Conservation (phyloP, 2,113 vertebrate genomes). For the Hipposideros armiger region DNA sequence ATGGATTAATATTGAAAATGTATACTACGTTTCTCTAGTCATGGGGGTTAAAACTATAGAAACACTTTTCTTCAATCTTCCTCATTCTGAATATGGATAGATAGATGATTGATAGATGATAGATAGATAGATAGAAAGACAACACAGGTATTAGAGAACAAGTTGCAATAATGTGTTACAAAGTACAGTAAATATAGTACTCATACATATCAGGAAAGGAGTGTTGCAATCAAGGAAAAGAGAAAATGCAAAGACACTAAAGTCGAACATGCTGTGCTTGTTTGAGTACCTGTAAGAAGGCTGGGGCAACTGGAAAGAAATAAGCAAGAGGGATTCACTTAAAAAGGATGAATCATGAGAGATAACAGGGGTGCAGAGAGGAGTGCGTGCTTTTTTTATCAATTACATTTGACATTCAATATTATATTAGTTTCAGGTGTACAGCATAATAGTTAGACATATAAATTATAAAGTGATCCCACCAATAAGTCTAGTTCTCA, state of each 20-base stretch:
- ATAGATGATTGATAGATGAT: no score
- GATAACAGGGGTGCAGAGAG: neutral
- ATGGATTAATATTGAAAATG: neutral
- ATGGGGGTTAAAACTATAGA: neutral
- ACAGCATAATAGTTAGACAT: no score
- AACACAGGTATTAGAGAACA: neutral
- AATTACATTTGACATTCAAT: no score
- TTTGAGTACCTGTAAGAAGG: neutral
- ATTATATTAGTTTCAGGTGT: no score
- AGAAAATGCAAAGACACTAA: neutral
- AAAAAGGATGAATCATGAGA: neutral
- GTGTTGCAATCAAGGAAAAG: neutral
- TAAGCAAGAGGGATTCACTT: neutral
- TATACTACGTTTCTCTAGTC: neutral
- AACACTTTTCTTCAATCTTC: neutral
- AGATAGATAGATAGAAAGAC: no score
- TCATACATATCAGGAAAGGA: neutral
- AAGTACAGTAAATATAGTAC: neutral
- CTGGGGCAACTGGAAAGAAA: neutral
- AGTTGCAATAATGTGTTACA: neutral
- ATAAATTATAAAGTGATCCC: no score
- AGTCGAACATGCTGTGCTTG: neutral
- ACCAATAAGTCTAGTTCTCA: no score
- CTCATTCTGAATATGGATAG: no score
- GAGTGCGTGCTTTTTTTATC: no score